Base-by-base conservation (phyloP, 2,888 invertebrate species). In the Malthinus seriepunctatus region DNA sequence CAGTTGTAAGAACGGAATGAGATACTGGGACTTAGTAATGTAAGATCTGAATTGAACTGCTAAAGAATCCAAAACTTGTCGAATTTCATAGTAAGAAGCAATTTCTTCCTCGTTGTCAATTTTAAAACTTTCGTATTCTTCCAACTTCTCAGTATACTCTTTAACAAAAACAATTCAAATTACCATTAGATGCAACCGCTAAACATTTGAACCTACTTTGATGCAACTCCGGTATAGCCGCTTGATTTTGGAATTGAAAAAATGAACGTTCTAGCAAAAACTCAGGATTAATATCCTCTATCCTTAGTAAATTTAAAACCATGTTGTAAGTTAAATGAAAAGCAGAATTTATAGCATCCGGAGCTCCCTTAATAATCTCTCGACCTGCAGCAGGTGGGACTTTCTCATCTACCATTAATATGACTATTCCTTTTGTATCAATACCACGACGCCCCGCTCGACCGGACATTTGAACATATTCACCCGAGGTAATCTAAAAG, bases 391-490 rank as follows among this genome's bases (percentile, higher is more conserved):
- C 80, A 0, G 90, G 89, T 15, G 91, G 91, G 64, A 99, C 93
- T 79, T 95, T 94, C 79, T 98, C 95, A 77, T 99, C 98, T 11
- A 99, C 90, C 96, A 99, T 99, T 42, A 99, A 83, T 67, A 99
- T 98, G 6, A 99, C 98, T 56, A 98, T 96, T 64, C 93, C 94
- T 78, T 95, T 93, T 78, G 97, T 97, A 77, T 99, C 99, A 45
- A 97, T 81, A 56, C 99, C 98, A 77, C 99, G 87, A 53, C 99
- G 87, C 1, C 99, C 99, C 0, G 99, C 99, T 64, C 99, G 86
- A 0, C 99, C 99, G 8, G 97, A 95, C 99, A 99, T 99, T 80
- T 99, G 99, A 67, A 99, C 98, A 75, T 99, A 99, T 80, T 99
- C 99, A 6, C 99, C 99, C 0, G 97, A 97, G 0, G 95, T 90